These are phyloP conservation scores for Eira barbara DNA, from an alignment of 2,113 vertebrate genomes.

Conservation along the genomic window DNA sequence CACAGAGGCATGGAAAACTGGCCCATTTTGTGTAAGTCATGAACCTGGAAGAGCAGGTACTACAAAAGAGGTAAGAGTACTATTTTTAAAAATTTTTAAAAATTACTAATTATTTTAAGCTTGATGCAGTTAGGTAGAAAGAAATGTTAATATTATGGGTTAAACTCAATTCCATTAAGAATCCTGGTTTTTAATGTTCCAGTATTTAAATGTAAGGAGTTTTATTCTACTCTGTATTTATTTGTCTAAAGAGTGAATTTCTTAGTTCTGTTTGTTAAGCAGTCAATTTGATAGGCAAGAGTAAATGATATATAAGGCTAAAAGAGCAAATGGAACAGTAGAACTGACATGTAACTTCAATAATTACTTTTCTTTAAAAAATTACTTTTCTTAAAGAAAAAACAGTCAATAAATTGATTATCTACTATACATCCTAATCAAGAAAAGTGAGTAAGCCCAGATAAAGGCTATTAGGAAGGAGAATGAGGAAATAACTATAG, in stretches of 20 bases:
- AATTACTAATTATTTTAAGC: background rate
- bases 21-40: slow-evolving; percentile 93
- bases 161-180: slow-evolving; percentile 9
- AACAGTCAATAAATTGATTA: background rate
- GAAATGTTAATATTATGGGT: background rate
- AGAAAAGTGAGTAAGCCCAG: background rate
- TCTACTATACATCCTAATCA: background rate
- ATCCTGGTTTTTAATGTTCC: background rate
- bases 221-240: background rate
- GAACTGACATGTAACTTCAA: background rate
- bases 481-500: background rate
- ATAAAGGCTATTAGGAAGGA: background rate
- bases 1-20: slow-evolving; percentile 96
- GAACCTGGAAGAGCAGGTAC: slow-evolving; percentile 86
- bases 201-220: background rate
- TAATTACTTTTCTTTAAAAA: background rate
- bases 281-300: background rate
- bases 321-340: background rate
- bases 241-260: slow-evolving; percentile 8
- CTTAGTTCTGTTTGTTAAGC: background rate
- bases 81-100: slow-evolving; percentile 60
- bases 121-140: slow-evolving; percentile 16
- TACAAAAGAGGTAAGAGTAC: slow-evolving; percentile 90
- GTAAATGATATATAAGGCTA: background rate
- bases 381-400: background rate